A percentile compares a stretch with the other conserved stretches of the same genome.
These are phyloP conservation scores for Bufotes viridis DNA, from an alignment of 2,797 vertebrate species.

Conservation along the genomic window DNA sequence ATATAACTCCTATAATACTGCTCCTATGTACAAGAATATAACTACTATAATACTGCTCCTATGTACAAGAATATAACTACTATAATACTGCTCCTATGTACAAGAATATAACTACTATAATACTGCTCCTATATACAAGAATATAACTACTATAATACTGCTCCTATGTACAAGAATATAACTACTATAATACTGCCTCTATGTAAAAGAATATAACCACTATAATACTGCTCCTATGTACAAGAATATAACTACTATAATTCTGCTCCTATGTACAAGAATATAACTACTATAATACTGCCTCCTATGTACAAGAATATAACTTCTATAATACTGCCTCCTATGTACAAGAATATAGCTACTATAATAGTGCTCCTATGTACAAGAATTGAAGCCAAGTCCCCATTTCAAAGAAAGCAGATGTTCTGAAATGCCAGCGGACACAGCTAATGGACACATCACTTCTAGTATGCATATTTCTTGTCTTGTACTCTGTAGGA, in stretches of 20 bases:
- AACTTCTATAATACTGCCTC: not conserved
- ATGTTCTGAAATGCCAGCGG: not conserved
- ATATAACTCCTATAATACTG: conserved; percentile 19
- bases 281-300: not conserved
- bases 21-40: conserved; percentile 15
- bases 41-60: conserved; percentile 8
- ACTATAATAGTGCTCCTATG: too few relatives aligned
- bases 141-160: conserved; percentile 16
- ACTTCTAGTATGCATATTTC: not conserved
- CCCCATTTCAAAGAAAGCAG: not conserved
- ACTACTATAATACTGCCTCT: conserved; percentile 6
- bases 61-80: conserved; percentile 1
- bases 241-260: conserved; percentile 1
- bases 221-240: not conserved
- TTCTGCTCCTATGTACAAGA: not conserved
- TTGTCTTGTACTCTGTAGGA: not conserved
- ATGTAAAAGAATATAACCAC: not conserved
- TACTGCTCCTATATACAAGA: not conserved
- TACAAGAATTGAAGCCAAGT: not conserved
- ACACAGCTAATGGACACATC: not conserved
- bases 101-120: conserved; percentile 15
- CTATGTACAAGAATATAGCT: too few relatives aligned
- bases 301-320: too few relatives aligned
- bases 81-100: not conserved
- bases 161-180: not conserved